These are phyloP conservation scores for Bungarus multicinctus DNA, from an alignment of 2,113 vertebrate genomes.

Conservation along the genomic window DNA sequence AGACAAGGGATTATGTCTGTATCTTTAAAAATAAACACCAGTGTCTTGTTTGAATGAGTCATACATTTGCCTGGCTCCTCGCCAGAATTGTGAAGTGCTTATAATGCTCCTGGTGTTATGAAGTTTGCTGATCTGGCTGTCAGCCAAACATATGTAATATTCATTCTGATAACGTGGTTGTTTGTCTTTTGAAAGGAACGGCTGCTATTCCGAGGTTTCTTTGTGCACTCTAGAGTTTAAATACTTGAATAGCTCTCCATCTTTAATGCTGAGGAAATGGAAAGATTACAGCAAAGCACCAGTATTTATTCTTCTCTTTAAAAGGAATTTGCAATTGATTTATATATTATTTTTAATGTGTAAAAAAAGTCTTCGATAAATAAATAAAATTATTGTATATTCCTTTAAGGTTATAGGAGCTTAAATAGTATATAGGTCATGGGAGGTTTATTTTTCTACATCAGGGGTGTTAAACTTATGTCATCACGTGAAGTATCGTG, in stretches of 20 bases:
- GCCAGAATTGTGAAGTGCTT: background rate
- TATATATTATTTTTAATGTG: background rate
- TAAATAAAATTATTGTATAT: background rate
- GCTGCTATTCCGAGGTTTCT: background rate
- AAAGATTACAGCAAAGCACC: background rate
- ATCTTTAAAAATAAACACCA: constrained; percentile 1
- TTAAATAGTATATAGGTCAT: background rate
- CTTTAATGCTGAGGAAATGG: background rate
- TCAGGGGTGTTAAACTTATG: too few relatives aligned
- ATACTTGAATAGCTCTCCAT: background rate
- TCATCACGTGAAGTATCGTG: too few relatives aligned
- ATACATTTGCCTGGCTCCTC: background rate
- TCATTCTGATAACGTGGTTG: background rate
- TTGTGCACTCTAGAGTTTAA: background rate
- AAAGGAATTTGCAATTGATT: background rate
- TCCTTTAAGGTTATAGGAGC: background rate
- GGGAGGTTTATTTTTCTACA: background rate
- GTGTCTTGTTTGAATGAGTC: constrained; percentile 5
- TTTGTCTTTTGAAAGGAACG: constrained; percentile 1
- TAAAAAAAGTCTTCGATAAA: background rate
- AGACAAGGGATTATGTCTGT: background rate
- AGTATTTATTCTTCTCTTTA: background rate
- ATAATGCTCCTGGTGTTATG: background rate
- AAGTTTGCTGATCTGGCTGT: constrained; percentile 23
- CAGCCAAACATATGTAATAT: constrained; percentile 25